Conservation (phyloP, 1,140 invertebrate species). For the Pseudomyrmex pallidus region DNA sequence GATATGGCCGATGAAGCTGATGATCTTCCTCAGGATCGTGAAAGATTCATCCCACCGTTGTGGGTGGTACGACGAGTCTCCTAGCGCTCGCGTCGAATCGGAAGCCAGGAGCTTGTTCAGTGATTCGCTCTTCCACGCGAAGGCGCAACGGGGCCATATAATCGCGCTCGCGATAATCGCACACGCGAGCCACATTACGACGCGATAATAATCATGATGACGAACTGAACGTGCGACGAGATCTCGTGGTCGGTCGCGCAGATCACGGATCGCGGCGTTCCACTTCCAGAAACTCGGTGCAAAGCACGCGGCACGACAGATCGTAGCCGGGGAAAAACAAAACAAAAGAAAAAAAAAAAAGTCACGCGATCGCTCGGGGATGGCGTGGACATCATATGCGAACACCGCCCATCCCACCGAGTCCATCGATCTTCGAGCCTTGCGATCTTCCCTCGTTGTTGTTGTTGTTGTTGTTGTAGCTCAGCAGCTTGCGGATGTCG, state of each 20-base stretch:
- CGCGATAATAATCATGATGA: conserved; percentile 57
- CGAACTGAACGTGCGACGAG: conserved; percentile 58
- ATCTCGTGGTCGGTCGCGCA: conserved; percentile 50
- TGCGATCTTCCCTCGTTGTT: conserved; percentile 23
- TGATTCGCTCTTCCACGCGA: conserved; percentile 71
- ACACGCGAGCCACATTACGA: conserved; percentile 52
- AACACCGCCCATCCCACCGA: conserved; percentile 51
- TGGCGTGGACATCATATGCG: conserved; percentile 41
- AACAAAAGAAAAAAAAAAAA: too few relatives aligned
- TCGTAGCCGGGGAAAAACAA: conserved; percentile 22
- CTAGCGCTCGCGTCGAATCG: conserved; percentile 19
- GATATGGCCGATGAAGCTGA: conserved; percentile 6
- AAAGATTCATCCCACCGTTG: conserved; percentile 23
- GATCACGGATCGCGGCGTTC: conserved; percentile 36
- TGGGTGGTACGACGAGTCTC: conserved; percentile 29
- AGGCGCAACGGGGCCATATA: conserved; percentile 69
- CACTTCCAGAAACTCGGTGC: conserved; percentile 39
- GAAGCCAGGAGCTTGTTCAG: conserved; percentile 25
- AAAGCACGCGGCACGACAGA: conserved; percentile 22
- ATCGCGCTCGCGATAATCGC: conserved; percentile 47
- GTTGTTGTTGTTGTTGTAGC: neutral
- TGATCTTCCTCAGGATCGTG: neutral
- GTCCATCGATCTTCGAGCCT: conserved; percentile 53
- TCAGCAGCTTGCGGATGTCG: conserved; percentile 7
- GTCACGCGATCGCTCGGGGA: conserved; percentile 55